phyloP scores from a whole-genome alignment of 2,797 vertebrate species.

The Erethizon dorsatum region DNA sequence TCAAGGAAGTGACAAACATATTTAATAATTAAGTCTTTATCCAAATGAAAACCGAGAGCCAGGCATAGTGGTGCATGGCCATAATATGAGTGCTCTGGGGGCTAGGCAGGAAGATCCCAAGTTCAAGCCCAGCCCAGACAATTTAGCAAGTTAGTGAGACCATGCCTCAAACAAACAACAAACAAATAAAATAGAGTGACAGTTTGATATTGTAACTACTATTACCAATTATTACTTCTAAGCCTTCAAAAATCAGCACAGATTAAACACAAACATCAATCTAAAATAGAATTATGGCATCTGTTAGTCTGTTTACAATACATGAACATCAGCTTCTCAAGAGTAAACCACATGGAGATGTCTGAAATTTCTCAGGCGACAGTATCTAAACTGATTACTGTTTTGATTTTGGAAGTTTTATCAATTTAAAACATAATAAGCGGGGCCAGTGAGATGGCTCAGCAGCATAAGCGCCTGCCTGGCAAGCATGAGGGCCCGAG shows the following conservation, averaged over 20 bases:
- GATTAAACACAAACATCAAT: conserved; percentile 70
- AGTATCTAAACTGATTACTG: conserved; percentile 36
- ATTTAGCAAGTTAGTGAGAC: background rate
- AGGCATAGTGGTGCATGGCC: background rate
- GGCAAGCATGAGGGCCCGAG: too few relatives aligned
- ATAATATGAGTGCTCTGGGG: background rate
- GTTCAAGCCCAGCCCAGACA: background rate
- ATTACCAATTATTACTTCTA: conserved; percentile 53
- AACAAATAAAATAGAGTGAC: background rate
- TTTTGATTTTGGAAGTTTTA: conserved; percentile 70
- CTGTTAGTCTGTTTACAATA: conserved; percentile 22
- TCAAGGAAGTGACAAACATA: conserved; percentile 66
- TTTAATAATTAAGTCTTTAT: conserved; percentile 63
- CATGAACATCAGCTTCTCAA: conserved; percentile 59
- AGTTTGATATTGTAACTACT: conserved; percentile 61
- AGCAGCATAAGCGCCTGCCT: too few relatives aligned
- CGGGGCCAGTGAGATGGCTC: too few relatives aligned
- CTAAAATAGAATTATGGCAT: conserved; percentile 53
- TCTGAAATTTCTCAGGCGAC: conserved; percentile 54
- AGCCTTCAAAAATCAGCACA: conserved; percentile 40
- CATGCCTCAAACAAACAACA: background rate
- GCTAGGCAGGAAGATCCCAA: background rate
- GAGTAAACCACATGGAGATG: conserved; percentile 38
- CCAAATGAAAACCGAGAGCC: conserved; percentile 51
- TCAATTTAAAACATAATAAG: conserved; percentile 69